Evolutionary conservation across 2,797 vertebrate genomes (phyloP), one percentile per base, ranked within the genome.

Genomic region (Percopsis omiscomaycus): DNA sequence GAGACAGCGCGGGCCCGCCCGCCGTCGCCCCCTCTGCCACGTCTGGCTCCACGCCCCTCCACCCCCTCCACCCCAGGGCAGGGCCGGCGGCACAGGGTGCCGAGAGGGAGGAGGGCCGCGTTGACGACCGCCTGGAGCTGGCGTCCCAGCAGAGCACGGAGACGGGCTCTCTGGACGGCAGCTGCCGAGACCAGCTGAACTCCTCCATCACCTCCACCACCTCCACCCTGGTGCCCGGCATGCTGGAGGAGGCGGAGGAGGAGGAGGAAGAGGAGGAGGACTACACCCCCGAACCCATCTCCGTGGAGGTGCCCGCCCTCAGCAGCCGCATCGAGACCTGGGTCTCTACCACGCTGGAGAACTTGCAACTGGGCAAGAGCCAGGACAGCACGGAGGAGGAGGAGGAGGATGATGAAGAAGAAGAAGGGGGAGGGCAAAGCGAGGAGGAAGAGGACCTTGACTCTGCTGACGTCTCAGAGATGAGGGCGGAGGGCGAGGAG

Each of bases 141-240:
- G 97, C 95, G 58, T 99, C 97, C 0, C 96, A 98, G 89, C 96
- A 97, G 91, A 99, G 97, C 69, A 98, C 97, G 0, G 97, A 98
- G 90, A 98, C 97, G 0, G 97, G 96, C 32, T 98, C 97, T 0
- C 79, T 98, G 86, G 97, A 99, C n/a, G 97, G 97, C 62, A 99
- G 97, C 88, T 97, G 96, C 86, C 89, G 95, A 76, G 96, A 96
- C 48, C 93, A 94, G 0, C 80, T 98, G 57, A 96, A 95, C 90
- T 98, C 96, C 59, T 98, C 97, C 76, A 98, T 99, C 91, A 98
- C 95, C 59, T 98, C 96, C 86, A 96, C 97, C 78, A 96, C 96
- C 55, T 98, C 96, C 88, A 99, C 97, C 1, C 91, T 99, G 14
- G 97, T 99, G 46, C 97, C 97, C 0, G 97, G 96, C 72, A 98